Evolutionary conservation across 2,888 invertebrate species (phyloP).

Genomic region (Sphecodes monilicornis): DNA sequence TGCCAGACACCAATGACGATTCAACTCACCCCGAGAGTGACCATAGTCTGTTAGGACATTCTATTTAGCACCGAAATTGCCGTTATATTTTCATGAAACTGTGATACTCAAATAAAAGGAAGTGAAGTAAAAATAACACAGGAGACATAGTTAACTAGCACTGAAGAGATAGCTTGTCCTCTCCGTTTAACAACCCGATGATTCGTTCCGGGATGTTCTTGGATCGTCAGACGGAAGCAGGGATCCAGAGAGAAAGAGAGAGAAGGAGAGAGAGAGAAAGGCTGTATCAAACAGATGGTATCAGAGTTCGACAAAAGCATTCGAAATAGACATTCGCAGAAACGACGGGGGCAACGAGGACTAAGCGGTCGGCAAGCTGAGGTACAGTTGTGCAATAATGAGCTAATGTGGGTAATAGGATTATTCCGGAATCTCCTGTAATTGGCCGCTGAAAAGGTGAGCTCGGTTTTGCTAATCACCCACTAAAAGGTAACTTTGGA

Average conservation of each 20-base stretch:
- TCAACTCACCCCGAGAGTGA: not conserved
- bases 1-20: not conserved
- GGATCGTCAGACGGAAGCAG: not conserved
- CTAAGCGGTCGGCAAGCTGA: slow-evolving; percentile 73
- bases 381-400: slow-evolving; percentile 82
- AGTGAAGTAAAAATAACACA: not conserved
- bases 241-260: not conserved
- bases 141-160: not conserved
- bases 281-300: slow-evolving; percentile 21
- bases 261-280: not conserved
- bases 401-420: slow-evolving; percentile 84
- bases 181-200: not conserved
- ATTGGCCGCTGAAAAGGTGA: slow-evolving; percentile 84
- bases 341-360: slow-evolving; percentile 56
- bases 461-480: slow-evolving; percentile 79
- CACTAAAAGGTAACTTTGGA: slow-evolving; percentile 78
- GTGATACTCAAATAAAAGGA: not conserved
- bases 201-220: not conserved
- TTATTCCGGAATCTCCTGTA: slow-evolving; percentile 83
- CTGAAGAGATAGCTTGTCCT: not conserved
- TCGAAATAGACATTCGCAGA: slow-evolving; percentile 60
- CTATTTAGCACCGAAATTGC: not conserved
- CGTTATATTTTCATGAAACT: not conserved
- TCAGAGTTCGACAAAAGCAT: slow-evolving; percentile 45
- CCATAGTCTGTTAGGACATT: not conserved